Evolutionary conservation across 1,140 invertebrate species (phyloP), one percentile per base, ranked within the genome.

Genomic region (Lethrus apterus): DNA sequence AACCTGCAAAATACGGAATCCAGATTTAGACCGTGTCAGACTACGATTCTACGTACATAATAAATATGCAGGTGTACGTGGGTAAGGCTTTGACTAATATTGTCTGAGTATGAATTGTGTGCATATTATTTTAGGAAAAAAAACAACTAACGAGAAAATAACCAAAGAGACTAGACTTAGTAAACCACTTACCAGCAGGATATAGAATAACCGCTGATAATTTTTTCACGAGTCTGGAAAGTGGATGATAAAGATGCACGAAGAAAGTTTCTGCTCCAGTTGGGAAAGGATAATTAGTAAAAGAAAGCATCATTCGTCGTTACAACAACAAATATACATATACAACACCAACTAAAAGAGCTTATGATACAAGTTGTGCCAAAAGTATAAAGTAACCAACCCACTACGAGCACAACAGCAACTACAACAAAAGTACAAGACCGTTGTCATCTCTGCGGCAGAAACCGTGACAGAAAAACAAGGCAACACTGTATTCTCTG

Each of bases 21-120:
- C 62, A 64, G 50, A 62, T 64, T 54, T 65, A 62, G 59, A 41
- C 64, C 21, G 51, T 56, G 23, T 53, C 54, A 18, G 60, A 65
- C 57, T 53, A 48, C 14, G 21, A 43, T 17, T 46, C 30, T 36
- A 56, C 36, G 48, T 68, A 67, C 51, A 58, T 60, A 23, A 19
- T 54, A 41, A 55, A 54, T 21, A 63, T 65, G 44, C 52, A 62
- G 50, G 48, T 51, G 9, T 65, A 59, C 53, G 49, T 51, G 36
- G 59, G 53, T 31, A 54, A 57, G 42, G 23, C 23, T 26, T 38
- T 24, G 38, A 31, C 10, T 14, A 33, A 23, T 13, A 14, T 3
- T 46, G 11, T 21, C 19, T 17, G 48, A 42, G 7, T 26, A 30
- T 18, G 29, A 34, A 35, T 26, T 29, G 24, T 43, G 26, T 36